Evolutionary conservation across 2,888 invertebrate genomes (phyloP), one percentile per base, ranked within the genome.

Genomic region (Punctoribates punctum): DNA sequence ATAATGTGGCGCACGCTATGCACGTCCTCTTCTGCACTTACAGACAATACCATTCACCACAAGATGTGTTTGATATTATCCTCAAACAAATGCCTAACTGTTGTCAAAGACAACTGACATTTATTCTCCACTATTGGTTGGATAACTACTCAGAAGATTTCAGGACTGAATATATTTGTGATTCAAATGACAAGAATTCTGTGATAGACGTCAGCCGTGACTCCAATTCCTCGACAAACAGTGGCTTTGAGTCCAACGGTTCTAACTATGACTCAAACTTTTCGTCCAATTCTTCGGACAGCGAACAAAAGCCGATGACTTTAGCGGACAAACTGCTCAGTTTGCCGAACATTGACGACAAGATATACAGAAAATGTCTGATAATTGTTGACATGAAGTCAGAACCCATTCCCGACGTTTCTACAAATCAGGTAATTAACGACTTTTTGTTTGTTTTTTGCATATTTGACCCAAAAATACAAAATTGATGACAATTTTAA

Each of bases 131-230:
- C 83, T 95, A 97, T 65, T 99, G 99, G 99, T 85, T 99, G 83
- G 97, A 98, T 86, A 92, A 93, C 77, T 98, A 96, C 85, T 94
- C 96, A 57, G 96, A 97, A 85, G 99, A 99, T 86, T 92, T 93
- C 85, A 89, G 34, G 34, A 75, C 75, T 23, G 29, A 70, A 6
- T 29, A 15, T 29, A 65, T n/a, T 20, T n/a, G 15, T 51, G 51
- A 51, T 34, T 57, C 60, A 2, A 27, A 57, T 25, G 13, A 29
- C 27, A 51, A 51, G n/a, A 51, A 51, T 20, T 2, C 2, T 51
- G 51, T 51, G 8, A 1, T 20, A 23, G 11, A 73, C 8, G 25
- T 2, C 25, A 48, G 9, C 34, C 46, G 6, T 17, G 17, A 51
- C 17, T 23, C 29, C 17, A 48, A 62, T 51, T 20, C 15, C 11